phyloP scores from a whole-genome alignment of 2,888 invertebrate genomes.

The Sicus ferrugineus region DNA sequence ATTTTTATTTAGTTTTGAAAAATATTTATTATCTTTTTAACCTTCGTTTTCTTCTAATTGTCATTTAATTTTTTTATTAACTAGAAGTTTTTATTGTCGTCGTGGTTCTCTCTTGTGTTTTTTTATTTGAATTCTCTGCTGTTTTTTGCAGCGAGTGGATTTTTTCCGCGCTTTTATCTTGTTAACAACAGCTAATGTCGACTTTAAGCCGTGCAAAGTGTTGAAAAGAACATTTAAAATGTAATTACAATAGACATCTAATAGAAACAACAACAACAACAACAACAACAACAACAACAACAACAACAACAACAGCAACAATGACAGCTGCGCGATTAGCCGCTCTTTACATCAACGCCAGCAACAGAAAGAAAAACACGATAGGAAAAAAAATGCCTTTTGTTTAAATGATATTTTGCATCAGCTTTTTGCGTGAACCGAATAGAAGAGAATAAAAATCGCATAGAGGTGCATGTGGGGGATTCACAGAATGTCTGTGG shows the following conservation, averaged over 20 bases:
- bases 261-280: conserved; percentile 40
- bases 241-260: conserved; percentile 37
- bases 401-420: no score
- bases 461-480: no score
- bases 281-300: conserved; percentile 37
- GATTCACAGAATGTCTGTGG: no score
- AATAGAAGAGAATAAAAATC: no score
- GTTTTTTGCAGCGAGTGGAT: conserved; percentile 16
- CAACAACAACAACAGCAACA: conserved; percentile 26
- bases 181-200: conserved; percentile 10
- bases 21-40: not conserved
- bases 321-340: no score
- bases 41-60: not conserved
- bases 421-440: no score
- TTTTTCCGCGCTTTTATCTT: conserved; percentile 19
- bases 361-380: not conserved
- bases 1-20: not conserved
- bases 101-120: not conserved
- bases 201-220: conserved; percentile 23
- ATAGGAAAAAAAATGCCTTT: no score
- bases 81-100: not conserved
- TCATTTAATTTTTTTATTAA: not conserved
- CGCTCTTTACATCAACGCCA: no score
- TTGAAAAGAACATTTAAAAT: conserved; percentile 29
- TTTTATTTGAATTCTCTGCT: conserved; percentile 20